Base-by-base conservation (phyloP, 2,888 invertebrate species). In the Strigamia transsilvanica region DNA sequence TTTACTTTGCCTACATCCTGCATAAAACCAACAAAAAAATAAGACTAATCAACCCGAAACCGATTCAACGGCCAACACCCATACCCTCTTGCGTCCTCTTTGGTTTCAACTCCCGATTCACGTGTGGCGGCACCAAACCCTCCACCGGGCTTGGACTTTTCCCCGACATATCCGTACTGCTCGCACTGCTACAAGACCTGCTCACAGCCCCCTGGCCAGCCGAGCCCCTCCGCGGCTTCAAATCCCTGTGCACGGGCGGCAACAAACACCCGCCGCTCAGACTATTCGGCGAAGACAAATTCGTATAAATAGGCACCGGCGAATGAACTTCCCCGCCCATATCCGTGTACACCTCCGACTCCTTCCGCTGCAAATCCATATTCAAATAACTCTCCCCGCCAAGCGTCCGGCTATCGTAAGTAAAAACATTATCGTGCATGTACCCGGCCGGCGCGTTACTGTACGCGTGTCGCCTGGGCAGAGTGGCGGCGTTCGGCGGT, bases 231-330 rank as follows among this genome's bases (percentile, higher is more conserved):
- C 91, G 91, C 18, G 96, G 96, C 88, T 96, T 96, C 56, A 95
- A 89, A 73, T 93, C 93, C 80, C 96, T 91, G 87, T 96, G 93
- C 34, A 96, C 94, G 66, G 95, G 93, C 83, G 92, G 87, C 87
- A 15, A 88, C 82, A 42, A 81, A 34, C 38, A 42, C 27, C 27
- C 83, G 81, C 46, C 84, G 84, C 51, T 84, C 82, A 13, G 84
- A 84, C 85, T 82, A 84, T 87, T 87, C 2, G 91, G 91, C 87
- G 91, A 91, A 41, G 91, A 91, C 80, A 91, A 87, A 87, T 92
- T 91, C 6, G 91, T 91, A 85, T 92, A 91, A 9, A 89, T 89
- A 21, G 90, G 89, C 13, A 90, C 89, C 9, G 85, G 85, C 5
- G 84, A 83, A 12, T 82, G 82, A 41, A 82, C 82, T 42, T 84